Evolutionary conservation across 1,140 invertebrate genomes (phyloP), one percentile per base, ranked within the genome.

Genomic region (Macrotrachela quadricornifera): DNA sequence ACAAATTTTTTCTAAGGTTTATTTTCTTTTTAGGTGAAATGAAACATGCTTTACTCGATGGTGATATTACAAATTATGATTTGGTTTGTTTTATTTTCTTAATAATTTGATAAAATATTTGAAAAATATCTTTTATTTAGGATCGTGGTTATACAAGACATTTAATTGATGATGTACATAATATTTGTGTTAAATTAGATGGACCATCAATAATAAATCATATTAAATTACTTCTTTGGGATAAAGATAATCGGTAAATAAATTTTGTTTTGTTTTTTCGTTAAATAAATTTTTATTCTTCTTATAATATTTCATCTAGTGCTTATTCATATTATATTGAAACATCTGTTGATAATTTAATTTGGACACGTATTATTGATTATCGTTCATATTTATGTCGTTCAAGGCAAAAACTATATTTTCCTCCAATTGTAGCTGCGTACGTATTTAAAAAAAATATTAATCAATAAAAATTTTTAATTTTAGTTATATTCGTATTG

Each of bases 261-360:
- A 13, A 9, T 39, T 39, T 9, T 9, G 8, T 39, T 39, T 39
- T 39, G 12, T 9, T 39, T 39, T 39, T 39, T 9, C 12, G 12
- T 8, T 9, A 9, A 39, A 39, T 9, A 39, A 39, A 9, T 39
- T 39, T 9, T 12, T 39, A 13, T 6, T 13, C 45, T 46, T 36
- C 8, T 16, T 10, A 11, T 39, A 9, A n/a, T 30, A 8, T 10
- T 30, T 16, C 21, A 8, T 30, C 15, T 9, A 68, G 69, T 49
- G 87, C 86, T 1, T 95, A 95, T 73, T 90, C 86, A 0, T 97
- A 96, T 69, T 94, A 80, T 63, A 79, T 97, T 56, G 88, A 96
- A 69, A 82, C 92, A 12, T 94, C 86, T 0, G 84, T 92, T 71
- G 85, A 96, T 76, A 80, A 85, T 67, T 82, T 84, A 68, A 82